Evolutionary conservation across 2,113 vertebrate genomes (phyloP).

Genomic region (Octodon degus): DNA sequence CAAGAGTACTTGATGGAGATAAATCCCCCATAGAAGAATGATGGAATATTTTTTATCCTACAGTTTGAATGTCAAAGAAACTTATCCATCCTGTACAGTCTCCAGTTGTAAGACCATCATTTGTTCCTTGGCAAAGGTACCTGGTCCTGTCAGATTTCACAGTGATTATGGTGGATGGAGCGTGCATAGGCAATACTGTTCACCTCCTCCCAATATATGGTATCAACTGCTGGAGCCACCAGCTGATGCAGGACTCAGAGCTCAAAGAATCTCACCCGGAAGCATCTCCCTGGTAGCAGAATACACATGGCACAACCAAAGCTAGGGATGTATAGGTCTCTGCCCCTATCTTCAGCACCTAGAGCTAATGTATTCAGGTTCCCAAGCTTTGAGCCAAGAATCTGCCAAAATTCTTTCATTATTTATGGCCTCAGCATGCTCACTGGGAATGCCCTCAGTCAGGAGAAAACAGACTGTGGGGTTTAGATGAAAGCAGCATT

Average conservation of each 20-base stretch:
- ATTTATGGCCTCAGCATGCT: neutral
- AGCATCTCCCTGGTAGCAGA: neutral
- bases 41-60: neutral
- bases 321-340: neutral
- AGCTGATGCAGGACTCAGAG: neutral
- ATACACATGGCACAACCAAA: neutral
- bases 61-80: neutral
- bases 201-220: neutral
- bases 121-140: neutral
- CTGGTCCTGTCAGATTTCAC: neutral
- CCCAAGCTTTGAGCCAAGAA: neutral
- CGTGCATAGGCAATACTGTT: neutral
- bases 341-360: neutral
- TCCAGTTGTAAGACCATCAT: neutral
- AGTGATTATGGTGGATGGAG: neutral
- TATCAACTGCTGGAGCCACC: neutral
- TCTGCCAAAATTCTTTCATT: neutral
- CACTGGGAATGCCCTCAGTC: neutral
- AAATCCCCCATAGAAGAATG: neutral
- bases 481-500: neutral
- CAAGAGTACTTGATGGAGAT: neutral
- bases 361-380: neutral
- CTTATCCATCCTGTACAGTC: neutral
- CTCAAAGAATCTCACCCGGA: neutral
- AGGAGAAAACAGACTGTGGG: neutral